Percentiles rank a stretch among this genome's conserved stretches.
phyloP scores from a whole-genome alignment of 2,888 invertebrate species.

The Leucophora obtusa region DNA sequence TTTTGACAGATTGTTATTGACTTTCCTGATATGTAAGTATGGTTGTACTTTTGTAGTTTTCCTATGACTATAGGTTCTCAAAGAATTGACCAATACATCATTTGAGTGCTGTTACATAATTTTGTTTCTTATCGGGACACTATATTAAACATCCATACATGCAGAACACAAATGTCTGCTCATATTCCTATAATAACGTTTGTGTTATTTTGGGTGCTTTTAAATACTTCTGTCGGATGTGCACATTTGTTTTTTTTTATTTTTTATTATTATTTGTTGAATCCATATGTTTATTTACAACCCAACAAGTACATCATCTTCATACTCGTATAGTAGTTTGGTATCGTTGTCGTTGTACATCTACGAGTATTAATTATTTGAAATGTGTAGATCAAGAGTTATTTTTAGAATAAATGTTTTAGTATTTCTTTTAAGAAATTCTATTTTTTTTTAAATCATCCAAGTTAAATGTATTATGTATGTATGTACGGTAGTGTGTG shows the following conservation, averaged over 20 bases:
- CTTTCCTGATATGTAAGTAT: too few relatives aligned
- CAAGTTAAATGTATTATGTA: neutral
- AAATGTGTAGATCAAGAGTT: conserved; percentile 62
- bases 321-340: neutral
- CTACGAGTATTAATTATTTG: conserved; percentile 58
- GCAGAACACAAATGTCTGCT: conserved; percentile 14
- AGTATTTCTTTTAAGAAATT: conserved; percentile 39
- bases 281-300: conserved; percentile 49
- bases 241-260: conserved; percentile 54
- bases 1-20: too few relatives aligned
- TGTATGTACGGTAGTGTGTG: too few relatives aligned
- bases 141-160: too few relatives aligned
- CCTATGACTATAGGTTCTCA: too few relatives aligned
- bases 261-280: neutral
- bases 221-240: conserved; percentile 30
- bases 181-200: conserved; percentile 29
- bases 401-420: conserved; percentile 57
- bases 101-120: too few relatives aligned
- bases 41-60: too few relatives aligned
- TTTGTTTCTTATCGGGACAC: too few relatives aligned
- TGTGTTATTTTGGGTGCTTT: conserved; percentile 37
- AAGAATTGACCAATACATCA: too few relatives aligned
- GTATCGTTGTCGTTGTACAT: conserved; percentile 31
- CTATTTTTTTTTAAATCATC: conserved; percentile 14
- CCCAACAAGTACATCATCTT: neutral